Conservation (phyloP, 2,797 vertebrate species). For the Tokudaia muenninki region DNA sequence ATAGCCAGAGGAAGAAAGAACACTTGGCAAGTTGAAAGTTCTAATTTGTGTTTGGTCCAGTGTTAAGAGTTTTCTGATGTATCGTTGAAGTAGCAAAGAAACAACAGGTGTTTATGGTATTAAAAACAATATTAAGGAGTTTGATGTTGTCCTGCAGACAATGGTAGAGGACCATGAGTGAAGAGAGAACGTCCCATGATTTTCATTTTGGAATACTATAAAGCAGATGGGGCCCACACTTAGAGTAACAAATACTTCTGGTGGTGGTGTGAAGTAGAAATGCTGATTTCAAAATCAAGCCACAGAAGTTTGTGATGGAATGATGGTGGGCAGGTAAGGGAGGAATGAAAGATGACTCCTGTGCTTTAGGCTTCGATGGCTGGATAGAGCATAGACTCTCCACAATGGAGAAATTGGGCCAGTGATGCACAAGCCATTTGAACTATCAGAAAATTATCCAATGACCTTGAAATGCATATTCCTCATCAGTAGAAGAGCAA, state of each 20-base stretch:
- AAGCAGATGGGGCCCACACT: not conserved
- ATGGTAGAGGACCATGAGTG: too few species aligned
- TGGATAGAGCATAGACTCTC: not conserved
- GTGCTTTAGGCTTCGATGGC: not conserved
- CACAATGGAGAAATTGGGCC: not conserved
- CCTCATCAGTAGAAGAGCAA: not conserved
- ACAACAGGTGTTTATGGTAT: not conserved
- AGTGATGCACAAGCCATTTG: too few species aligned
- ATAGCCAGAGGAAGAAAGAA: not conserved
- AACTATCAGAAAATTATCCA: not conserved
- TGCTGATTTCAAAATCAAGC: not conserved
- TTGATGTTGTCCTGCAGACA: not conserved
- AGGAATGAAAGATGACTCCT: not conserved
- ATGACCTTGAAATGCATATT: not conserved
- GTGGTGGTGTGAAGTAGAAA: not conserved
- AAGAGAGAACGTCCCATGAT: not conserved
- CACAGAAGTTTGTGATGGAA: not conserved
- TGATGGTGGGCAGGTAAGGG: not conserved
- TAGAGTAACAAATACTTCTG: not conserved
- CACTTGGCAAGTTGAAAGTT: not conserved
- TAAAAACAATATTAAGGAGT: not conserved
- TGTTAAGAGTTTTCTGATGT: not conserved
- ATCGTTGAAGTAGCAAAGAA: not conserved
- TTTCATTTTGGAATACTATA: not conserved
- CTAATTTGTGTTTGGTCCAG: not conserved